Evolutionary conservation across 2,888 invertebrate species (phyloP).

Genomic region (Lottia gigantea): DNA sequence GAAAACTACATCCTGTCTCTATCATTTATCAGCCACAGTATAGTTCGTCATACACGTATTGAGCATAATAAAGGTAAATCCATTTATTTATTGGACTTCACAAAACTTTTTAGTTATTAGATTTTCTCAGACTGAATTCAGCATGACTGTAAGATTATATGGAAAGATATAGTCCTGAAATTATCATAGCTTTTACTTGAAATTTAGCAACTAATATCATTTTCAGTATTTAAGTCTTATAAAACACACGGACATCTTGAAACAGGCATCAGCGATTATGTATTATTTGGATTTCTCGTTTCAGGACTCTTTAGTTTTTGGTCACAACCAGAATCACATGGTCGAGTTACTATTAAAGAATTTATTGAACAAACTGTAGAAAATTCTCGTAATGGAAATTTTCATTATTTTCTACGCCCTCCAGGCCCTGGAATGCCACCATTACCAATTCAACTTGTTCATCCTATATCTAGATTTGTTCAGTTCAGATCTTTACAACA

Average conservation of each 20-base stretch:
- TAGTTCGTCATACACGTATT: constrained; percentile 80
- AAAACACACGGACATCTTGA: too few species aligned
- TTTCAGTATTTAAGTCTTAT: too few species aligned
- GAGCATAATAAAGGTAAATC: constrained; percentile 77
- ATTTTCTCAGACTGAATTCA: not conserved
- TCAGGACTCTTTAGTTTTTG: constrained; percentile 81
- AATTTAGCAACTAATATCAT: too few species aligned
- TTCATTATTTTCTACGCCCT: constrained; percentile 80
- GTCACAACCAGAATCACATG: constrained; percentile 67
- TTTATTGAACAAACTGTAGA: constrained; percentile 80
- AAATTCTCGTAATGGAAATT: constrained; percentile 77
- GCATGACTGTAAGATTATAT: not conserved
- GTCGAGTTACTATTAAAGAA: constrained; percentile 74
- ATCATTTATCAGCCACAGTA: constrained; percentile 77
- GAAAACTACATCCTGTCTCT: constrained; percentile 78
- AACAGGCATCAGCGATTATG: too few species aligned
- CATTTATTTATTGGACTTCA: too few species aligned
- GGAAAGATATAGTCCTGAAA: too few species aligned
- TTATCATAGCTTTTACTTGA: too few species aligned
- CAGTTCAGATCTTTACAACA: constrained; percentile 78
- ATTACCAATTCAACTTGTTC: constrained; percentile 79
- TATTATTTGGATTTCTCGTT: constrained; percentile 12
- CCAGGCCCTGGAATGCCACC: constrained; percentile 76
- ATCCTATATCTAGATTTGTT: constrained; percentile 80
- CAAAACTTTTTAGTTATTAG: too few species aligned